Base-by-base conservation (phyloP, 2,888 invertebrate species). In the Scaptomyza cyrtandrae region DNA sequence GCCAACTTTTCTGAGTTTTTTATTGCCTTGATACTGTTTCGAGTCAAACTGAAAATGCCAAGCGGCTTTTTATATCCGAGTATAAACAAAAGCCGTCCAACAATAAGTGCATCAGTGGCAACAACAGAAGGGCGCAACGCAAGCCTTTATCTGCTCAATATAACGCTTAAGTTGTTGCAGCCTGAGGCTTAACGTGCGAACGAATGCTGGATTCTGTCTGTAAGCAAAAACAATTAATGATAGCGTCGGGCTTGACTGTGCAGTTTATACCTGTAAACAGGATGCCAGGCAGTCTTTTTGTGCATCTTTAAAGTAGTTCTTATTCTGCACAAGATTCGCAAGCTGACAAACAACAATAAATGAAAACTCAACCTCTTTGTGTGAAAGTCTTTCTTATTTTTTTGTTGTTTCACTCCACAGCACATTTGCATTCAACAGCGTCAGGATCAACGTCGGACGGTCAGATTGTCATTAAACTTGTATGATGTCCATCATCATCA, bases 401-500 rank as follows among this genome's bases (percentile, higher is more conserved):
- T 16, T 10, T n/a, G 9, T 24, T 37, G 10, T 10, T 16, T 10
- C 10, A 10, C 29, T 39, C 29, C 6, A 19, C 24, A 13, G 27
- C 33, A 50, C 43, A 63, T 66, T 73, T 49, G 33, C 59, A 43
- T 54, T 53, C 5, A 43, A 31, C 19, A 61, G 33, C 41, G 66
- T 66, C 72, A 76, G 77, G 75, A 77, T 75, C 72, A 75, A 60
- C 59, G 57, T 33, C 55, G 54, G 53, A 24, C 58, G 54, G 64
- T 53, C 73, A 55, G 64, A 75, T 71, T 71, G 61, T 13, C 76
- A 75, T 76, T 76, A 76, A 76, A 75, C 76, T 65, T 76, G 59
- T 76, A 76, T 56, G 75, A 57, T 39, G 56, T 39, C 52, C 49
- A 71, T 49, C 45, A 71, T 49, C 45, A 52, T 16, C 24, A 27